Base-by-base conservation (phyloP, 2,888 invertebrate genomes). In the Teinopalpus imperialis region DNA sequence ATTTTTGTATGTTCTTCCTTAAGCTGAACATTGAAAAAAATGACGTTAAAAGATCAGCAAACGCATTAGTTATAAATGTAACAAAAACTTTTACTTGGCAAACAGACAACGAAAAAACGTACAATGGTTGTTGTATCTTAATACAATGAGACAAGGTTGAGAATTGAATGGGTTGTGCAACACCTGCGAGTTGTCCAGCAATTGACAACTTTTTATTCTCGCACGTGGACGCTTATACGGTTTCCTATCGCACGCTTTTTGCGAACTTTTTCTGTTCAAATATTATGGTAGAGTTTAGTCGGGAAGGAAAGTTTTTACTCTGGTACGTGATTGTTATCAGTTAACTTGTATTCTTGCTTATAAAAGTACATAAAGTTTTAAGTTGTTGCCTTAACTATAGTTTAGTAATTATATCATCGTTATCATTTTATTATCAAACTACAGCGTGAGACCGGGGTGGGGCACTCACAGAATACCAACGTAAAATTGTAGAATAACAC, bases 31-130 rank as follows among this genome's bases (percentile, higher is more conserved):
- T n/a, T n/a, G n/a, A n/a, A n/a, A n/a, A n/a, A n/a, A n/a, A n/a
- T n/a, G n/a, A n/a, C n/a, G 26, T 31, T 24, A 29, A 24, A 26
- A 18, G 24, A 32, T 42, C 31, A 41, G 27, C 27, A 12, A 35
- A 13, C 21, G 21, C 16, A 35, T 24, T 37, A 16, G 21, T 34
- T 41, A 43, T 37, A 69, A 63, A 63, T 69, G 57, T 69, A 68
- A 66, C 71, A 68, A 47, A 23, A 49, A 79, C 79, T 80, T 77
- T 81, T 79, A 80, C 81, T 80, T 63, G 41, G 54, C 63, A 78
- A 81, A 81, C 72, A 79, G 70, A 77, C 72, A 76, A 61, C 48
- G n/a, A 18, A 16, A 8, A 18, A 0, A 8, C 13, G 8, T n/a
- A 1, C 10, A 27, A 3, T n/a, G n/a, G 6, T 18, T 7, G 12